Percentiles rank a stretch among this genome's conserved stretches.
These are phyloP conservation scores for Enteromius viviparus DNA, from an alignment of 2,797 vertebrate species.

Conservation along the genomic window DNA sequence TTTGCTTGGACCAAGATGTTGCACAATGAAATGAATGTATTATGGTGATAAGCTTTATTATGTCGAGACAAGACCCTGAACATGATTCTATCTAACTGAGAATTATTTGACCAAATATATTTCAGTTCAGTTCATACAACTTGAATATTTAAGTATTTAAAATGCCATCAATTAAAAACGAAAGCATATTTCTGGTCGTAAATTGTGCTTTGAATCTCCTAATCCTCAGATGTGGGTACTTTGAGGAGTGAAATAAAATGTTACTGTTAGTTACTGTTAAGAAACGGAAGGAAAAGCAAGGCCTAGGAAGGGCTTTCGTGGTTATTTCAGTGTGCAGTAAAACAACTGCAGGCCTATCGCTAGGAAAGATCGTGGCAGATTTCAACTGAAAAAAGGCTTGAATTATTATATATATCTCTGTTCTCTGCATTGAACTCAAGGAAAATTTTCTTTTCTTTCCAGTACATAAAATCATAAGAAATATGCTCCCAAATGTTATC, in stretches of 20 bases:
- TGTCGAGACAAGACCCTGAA: conserved; percentile 2
- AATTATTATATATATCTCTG: conserved; percentile 10
- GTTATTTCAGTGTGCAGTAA: neutral
- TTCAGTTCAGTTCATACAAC: neutral
- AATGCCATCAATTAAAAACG: neutral
- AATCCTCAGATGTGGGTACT: neutral
- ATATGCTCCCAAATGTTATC: conserved; percentile 5
- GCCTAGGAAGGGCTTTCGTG: neutral
- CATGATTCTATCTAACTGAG: neutral
- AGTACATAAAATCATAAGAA: neutral
- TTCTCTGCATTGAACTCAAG: conserved; percentile 15
- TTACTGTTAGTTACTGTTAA: conserved; percentile 14
- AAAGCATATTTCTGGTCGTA: neutral
- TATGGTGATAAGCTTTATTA: conserved; percentile 44
- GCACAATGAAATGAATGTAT: conserved; percentile 47
- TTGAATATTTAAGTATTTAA: neutral
- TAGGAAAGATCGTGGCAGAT: neutral
- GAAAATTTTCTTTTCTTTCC: neutral
- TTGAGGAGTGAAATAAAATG: conserved; percentile 6
- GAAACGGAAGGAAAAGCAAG: neutral
- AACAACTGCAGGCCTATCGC: neutral
- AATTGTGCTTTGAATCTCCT: neutral
- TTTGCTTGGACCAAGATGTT: conserved; percentile 32
- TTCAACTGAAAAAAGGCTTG: conserved; percentile 10
- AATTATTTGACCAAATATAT: neutral